Evolutionary conservation across 2,888 invertebrate genomes (phyloP), one percentile per base, ranked within the genome.

Genomic region (Dynastes maya): DNA sequence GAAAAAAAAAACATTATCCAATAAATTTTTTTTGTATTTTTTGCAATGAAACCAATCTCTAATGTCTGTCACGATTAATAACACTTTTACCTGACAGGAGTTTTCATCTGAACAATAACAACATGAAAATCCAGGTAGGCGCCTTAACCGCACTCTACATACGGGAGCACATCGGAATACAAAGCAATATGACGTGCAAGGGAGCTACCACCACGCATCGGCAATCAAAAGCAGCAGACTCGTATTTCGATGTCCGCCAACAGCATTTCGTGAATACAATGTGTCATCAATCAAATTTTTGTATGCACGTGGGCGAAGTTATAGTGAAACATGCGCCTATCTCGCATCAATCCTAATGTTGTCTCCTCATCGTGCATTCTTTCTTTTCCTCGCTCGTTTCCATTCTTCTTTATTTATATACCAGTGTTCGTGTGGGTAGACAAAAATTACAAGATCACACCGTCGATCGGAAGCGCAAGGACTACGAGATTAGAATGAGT

Each of bases 261-360:
- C 79, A 70, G 76, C 77, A 76, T 79, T 79, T 77, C 77, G 58
- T 79, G 78, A 79, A 80, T 78, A 82, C 80, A 82, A 81, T 80
- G 77, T 74, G 78, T 77, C 78, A 81, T 82, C 81, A 77, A 82
- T 82, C 81, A 68, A 65, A 67, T 65, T 53, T 78, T 71, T 40
- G 40, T 58, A 72, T 40, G 58, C 72, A 72, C 58, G 72, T 72
- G 58, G 72, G 72, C 58, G 72, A 72, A 27, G 51, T 22, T 51
- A 68, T 22, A 16, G 29, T 45, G 45, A 45, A 45, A 45, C 45
- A 51, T 68, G 27, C 51, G 13, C 22, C 55, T 55, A 55, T 55
- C 55, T 55, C n/a, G 22, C 22, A 22, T 55, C 55, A 55, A 22
- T 1, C 55, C 4, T 55, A 16, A 55, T 55, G 22, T 16, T 55